Conservation (phyloP, 2,888 invertebrate genomes). For the Drosophila acutilabella region DNA sequence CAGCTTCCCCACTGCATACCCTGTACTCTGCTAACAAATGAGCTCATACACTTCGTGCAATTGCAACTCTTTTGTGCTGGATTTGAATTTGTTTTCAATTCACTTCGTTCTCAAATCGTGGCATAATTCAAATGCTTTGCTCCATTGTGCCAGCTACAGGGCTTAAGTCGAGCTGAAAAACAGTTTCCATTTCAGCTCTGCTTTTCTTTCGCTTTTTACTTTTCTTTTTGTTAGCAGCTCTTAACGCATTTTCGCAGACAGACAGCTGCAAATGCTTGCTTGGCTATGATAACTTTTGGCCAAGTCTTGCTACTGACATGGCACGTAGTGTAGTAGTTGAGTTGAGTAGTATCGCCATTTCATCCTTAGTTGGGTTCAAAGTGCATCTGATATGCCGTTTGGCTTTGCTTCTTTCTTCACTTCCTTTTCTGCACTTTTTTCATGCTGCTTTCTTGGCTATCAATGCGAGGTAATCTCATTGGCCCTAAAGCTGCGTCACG, state of each 20-base stretch:
- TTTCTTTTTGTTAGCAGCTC: constrained; percentile 5
- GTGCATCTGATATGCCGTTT: constrained; percentile 68
- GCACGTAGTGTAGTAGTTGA: constrained; percentile 47
- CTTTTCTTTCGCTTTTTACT: too few species aligned
- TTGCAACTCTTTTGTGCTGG: constrained; percentile 12
- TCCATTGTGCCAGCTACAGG: constrained; percentile 16
- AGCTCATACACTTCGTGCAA: background rate
- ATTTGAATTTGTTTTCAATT: constrained; percentile 20
- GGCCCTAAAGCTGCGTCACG: constrained; percentile 47
- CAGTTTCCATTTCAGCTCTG: constrained; percentile 33
- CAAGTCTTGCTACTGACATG: constrained; percentile 7
- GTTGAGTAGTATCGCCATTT: background rate
- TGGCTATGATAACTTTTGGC: constrained; percentile 30
- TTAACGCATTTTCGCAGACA: constrained; percentile 11
- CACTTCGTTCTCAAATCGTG: constrained; percentile 21
- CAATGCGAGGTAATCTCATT: constrained; percentile 49
- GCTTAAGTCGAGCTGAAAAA: constrained; percentile 24
- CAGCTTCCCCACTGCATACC: background rate
- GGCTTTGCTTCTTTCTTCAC: constrained; percentile 27
- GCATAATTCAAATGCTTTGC: constrained; percentile 19
- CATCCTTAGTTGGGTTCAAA: constrained; percentile 24
- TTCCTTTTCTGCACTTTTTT: constrained; percentile 7
- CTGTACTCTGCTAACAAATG: background rate
- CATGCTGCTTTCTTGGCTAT: constrained; percentile 22
- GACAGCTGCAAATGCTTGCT: constrained; percentile 16